Evolutionary conservation across 2,888 invertebrate genomes (phyloP).

Genomic region (Latheticus oryzae): DNA sequence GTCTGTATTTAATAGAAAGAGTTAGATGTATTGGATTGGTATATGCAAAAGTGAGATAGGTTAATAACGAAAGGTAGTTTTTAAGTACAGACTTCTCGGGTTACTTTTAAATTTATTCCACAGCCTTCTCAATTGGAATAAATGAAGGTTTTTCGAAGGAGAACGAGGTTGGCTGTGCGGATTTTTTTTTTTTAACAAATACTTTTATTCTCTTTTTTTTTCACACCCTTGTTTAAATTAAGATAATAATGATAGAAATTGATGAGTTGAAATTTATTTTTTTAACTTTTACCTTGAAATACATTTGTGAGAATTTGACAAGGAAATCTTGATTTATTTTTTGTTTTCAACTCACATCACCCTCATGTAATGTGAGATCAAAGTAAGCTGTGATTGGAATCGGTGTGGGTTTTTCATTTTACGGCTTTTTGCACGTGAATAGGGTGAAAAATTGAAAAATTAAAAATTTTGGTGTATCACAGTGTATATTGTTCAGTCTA

Average conservation of each 20-base stretch:
- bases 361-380: constrained; percentile 19
- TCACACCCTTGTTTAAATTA: neutral
- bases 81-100: constrained; percentile 44
- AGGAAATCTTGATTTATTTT: no score
- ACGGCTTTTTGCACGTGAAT: constrained; percentile 24
- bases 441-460: neutral
- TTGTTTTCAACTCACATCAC: no score
- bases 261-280: no score
- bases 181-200: constrained; percentile 3
- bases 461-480: neutral
- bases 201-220: constrained; percentile 8
- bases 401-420: constrained; percentile 25
- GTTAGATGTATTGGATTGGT: constrained; percentile 2
- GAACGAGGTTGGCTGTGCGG: constrained; percentile 27
- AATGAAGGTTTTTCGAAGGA: constrained; percentile 39
- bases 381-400: constrained; percentile 21
- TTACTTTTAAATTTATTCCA: constrained; percentile 45
- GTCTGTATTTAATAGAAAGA: constrained; percentile 6
- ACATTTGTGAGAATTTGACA: no score
- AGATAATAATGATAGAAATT: neutral
- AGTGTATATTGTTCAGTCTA: no score
- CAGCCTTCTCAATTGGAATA: constrained; percentile 42
- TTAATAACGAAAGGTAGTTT: constrained; percentile 39
- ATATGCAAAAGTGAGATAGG: constrained; percentile 20
- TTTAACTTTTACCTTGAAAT: no score